A percentile compares a stretch with the other conserved stretches of the same genome.
Evolutionary conservation across 2,113 vertebrate genomes (phyloP).

Genomic region (Cyprinus carpio): DNA sequence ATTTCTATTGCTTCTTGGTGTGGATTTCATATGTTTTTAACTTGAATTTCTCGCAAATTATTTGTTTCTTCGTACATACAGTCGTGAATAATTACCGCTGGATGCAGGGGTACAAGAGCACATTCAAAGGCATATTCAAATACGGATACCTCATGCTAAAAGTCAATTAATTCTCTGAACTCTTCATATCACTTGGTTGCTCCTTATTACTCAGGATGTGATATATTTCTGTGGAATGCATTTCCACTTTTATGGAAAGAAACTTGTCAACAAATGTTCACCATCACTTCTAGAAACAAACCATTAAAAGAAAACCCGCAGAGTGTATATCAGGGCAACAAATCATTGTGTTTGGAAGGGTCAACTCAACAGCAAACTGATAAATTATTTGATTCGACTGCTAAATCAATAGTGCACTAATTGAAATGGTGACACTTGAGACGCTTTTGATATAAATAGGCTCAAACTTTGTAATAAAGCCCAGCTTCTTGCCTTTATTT

Average conservation of each 20-base stretch:
- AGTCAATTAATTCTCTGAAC: constrained; percentile 53
- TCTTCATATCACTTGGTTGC: constrained; percentile 59
- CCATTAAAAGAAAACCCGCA: neutral
- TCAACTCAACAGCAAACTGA: constrained; percentile 39
- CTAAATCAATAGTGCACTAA: constrained; percentile 19
- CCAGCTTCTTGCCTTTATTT: constrained; percentile 25
- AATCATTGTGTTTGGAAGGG: neutral
- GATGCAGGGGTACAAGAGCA: neutral
- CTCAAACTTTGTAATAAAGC: neutral
- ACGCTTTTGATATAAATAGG: neutral
- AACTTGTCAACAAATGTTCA: constrained; percentile 19
- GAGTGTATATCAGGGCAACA: neutral
- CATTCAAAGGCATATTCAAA: constrained; percentile 23
- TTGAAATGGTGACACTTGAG: constrained; percentile 1
- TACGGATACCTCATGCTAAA: constrained; percentile 37
- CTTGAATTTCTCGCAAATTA: neutral
- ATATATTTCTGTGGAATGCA: constrained; percentile 62
- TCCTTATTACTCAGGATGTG: constrained; percentile 52
- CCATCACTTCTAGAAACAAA: constrained; percentile 14
- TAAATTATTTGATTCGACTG: constrained; percentile 11
- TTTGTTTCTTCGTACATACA: constrained; percentile 7
- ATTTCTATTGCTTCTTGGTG: neutral
- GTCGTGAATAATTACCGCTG: neutral
- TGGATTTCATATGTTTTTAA: neutral
- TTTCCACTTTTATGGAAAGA: constrained; percentile 62